Evolutionary conservation across 2,797 vertebrate species (phyloP), one percentile per base, ranked within the genome.

Genomic region (Alectoris magna): DNA sequence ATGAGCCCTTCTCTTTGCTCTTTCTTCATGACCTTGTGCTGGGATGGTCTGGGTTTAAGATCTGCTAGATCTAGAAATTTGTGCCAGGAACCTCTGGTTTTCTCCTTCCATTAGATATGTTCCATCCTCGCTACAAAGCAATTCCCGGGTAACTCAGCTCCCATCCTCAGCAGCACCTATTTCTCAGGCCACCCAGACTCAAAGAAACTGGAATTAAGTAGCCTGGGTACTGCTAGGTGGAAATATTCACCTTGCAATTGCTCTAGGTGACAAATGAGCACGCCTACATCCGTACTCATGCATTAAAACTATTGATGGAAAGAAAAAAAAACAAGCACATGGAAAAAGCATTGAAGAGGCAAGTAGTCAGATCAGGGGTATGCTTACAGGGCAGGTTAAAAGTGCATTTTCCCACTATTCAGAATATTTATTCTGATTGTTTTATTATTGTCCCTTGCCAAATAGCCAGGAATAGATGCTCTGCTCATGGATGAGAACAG

Each of bases 391-490:
- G 41, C 56, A 84, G 71, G 84, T 84, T 87, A 68, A 84, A 95
- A 95, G 56, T 93, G 63, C 77, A 70, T 87, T 93, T 95, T 91
- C 80, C 71, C 80, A 60, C 86, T 53, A 82, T 93, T 91, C 84
- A 91, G 51, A 73, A 27, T 66, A 84, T 83, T 88, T 88, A 41
- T 84, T 91, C 59, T 46, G 62, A 41, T 85, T 92, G 80, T 76
- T 87, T 90, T 82, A 60, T 73, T 79, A 73, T 84, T 91, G 64
- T 70, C n/a, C 46, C 64, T 72, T 8, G 3, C 36, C 77, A 72
- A 70, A 56, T 13, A 63, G 81, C 39, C 36, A 66, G 70, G 71
- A 88, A 95, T 44, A 88, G 56, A 14, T 67, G 46, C 21, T 69
- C 53, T 77, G 58, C 48, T 84, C 10, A 6, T 38, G 56, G 63